These are phyloP conservation scores for Myotis yumanensis DNA, from an alignment of 2,113 vertebrate genomes.

Conservation along the genomic window DNA sequence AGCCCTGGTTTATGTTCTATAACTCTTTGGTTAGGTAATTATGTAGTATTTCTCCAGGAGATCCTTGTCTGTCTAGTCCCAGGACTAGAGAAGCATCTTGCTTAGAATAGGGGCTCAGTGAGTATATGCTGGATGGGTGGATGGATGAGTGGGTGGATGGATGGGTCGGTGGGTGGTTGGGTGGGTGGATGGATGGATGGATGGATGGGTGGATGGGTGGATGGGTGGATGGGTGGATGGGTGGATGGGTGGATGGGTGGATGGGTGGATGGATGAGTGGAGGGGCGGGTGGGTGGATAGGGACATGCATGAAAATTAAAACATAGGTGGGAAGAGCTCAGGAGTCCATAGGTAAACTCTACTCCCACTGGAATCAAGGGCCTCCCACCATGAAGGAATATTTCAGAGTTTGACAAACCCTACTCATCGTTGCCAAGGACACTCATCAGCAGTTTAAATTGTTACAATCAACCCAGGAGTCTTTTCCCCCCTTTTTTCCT, in stretches of 20 bases:
- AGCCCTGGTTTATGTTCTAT: neutral
- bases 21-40: neutral
- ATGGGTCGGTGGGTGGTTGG: neutral
- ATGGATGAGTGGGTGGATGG: neutral
- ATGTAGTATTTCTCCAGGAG: neutral
- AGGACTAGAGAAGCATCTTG: neutral
- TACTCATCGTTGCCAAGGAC: neutral
- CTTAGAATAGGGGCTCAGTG: neutral
- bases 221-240: neutral
- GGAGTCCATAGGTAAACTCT: neutral
- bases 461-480: neutral
- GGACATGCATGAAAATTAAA: neutral
- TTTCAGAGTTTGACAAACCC: neutral
- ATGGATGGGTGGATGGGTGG: neutral
- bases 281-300: neutral
- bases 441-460: conserved; percentile 6
- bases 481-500: neutral
- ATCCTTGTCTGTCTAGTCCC: neutral
- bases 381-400: neutral
- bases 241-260: neutral
- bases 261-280: neutral
- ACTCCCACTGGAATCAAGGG: neutral
- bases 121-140: neutral
- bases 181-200: neutral
- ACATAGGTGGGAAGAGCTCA: neutral